phyloP scores from a whole-genome alignment of 2,113 vertebrate species.

The Macrotus californicus region DNA sequence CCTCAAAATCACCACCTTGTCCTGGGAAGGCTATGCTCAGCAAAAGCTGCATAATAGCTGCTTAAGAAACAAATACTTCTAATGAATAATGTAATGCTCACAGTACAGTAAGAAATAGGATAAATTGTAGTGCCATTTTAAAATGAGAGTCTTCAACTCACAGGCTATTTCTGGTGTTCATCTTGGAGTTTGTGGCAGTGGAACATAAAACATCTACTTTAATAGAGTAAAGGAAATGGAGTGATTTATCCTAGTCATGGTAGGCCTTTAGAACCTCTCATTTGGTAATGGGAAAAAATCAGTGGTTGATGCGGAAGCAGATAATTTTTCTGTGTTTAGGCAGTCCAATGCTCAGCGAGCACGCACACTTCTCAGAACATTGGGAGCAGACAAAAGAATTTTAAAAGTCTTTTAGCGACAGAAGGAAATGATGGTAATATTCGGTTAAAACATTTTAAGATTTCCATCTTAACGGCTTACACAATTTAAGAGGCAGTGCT shows the following conservation, averaged over 20 bases:
- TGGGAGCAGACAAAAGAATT: neutral
- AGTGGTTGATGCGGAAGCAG: constrained; percentile 55
- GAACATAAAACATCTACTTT: constrained; percentile 67
- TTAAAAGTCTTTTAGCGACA: neutral
- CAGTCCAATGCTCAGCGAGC: constrained; percentile 41
- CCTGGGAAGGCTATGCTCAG: constrained; percentile 39
- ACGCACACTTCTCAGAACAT: constrained; percentile 17
- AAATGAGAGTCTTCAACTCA: constrained; percentile 58
- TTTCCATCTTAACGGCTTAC: neutral
- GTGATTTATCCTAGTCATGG: constrained; percentile 57
- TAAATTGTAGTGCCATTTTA: constrained; percentile 72
- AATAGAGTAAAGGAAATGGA: constrained; percentile 64
- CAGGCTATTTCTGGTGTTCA: constrained; percentile 63
- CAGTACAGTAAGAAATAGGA: constrained; percentile 58
- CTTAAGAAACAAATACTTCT: constrained; percentile 64
- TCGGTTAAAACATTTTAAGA: neutral
- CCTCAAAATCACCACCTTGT: constrained; percentile 60
- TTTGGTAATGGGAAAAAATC: constrained; percentile 65
- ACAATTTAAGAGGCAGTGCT: neutral
- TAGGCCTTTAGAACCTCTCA: constrained; percentile 56
- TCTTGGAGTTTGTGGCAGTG: constrained; percentile 66
- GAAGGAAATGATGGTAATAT: neutral
- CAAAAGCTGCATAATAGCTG: constrained; percentile 51
- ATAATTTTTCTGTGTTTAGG: constrained; percentile 62
- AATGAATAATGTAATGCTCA: constrained; percentile 77